phyloP scores from a whole-genome alignment of 2,113 vertebrate genomes.

The Myocastor coypus region DNA sequence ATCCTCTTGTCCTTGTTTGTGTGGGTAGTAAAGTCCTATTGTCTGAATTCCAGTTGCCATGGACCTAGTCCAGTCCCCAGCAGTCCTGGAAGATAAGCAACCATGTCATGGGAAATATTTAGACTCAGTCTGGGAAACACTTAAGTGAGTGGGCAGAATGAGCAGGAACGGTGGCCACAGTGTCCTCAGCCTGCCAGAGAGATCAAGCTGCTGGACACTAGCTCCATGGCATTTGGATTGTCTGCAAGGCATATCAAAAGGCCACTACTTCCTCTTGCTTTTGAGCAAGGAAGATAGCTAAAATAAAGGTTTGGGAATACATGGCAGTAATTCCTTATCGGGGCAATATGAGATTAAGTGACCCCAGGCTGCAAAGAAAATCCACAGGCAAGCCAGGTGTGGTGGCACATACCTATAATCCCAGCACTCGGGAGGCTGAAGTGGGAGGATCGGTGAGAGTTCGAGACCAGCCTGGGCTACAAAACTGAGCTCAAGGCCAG shows the following conservation, averaged over 20 bases:
- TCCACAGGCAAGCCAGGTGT: no score
- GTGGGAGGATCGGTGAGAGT: no score
- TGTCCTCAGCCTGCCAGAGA: background rate
- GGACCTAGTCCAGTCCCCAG: constrained; percentile 62
- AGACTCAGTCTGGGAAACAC: constrained; percentile 28
- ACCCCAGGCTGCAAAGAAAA: background rate
- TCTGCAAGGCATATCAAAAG: accelerated
- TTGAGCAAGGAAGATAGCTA: background rate
- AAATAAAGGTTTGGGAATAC: background rate
- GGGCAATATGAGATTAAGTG: background rate
- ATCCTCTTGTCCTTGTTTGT: background rate
- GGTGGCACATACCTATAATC: no score
- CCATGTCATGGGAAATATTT: constrained; percentile 38
- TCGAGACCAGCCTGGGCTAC: no score
- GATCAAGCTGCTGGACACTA: accelerated
- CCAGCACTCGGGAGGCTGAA: no score
- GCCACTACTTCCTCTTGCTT: background rate
- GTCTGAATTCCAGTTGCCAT: constrained; percentile 27
- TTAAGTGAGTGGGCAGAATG: constrained; percentile 61
- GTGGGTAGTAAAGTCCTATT: background rate
- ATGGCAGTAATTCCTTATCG: background rate
- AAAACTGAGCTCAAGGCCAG: no score
- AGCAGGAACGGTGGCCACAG: background rate
- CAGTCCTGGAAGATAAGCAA: constrained; percentile 60
- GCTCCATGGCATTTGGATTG: no score